These are phyloP conservation scores for Silurus lanzhouensis DNA, from an alignment of 2,797 vertebrate species.

Conservation along the genomic window DNA sequence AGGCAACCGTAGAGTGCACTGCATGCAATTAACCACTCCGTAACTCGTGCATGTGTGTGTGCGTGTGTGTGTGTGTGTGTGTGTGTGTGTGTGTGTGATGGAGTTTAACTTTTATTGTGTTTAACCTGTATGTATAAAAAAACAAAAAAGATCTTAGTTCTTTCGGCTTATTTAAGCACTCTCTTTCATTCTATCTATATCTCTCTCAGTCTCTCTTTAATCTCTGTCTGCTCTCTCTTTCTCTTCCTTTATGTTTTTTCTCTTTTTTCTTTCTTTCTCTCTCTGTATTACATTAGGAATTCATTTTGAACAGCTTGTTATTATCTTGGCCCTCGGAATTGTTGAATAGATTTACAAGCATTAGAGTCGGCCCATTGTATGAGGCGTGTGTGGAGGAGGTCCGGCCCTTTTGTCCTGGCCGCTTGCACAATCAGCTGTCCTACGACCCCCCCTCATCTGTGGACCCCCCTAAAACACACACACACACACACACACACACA, in stretches of 20 bases:
- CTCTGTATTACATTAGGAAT: conserved; percentile 63
- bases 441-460: conserved; percentile 38
- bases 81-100: not conserved
- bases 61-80: conserved; percentile 27
- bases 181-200: not conserved
- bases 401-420: conserved; percentile 69
- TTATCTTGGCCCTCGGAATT: conserved; percentile 69
- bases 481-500: conserved; percentile 33
- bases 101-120: not conserved
- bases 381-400: conserved; percentile 72
- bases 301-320: conserved; percentile 74
- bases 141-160: not conserved
- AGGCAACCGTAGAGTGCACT: conserved; percentile 64
- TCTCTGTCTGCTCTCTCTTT: not conserved
- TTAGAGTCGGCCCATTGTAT: conserved; percentile 70
- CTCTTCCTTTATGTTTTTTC: conserved; percentile 20
- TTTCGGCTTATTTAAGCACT: not conserved
- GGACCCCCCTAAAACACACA: not conserved
- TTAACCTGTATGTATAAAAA: conserved; percentile 1
- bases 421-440: conserved; percentile 68
- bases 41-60: conserved; percentile 24
- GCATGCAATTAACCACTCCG: conserved; percentile 69
- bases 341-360: conserved; percentile 82
- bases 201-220: not conserved
- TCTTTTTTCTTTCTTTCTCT: conserved; percentile 49